phyloP scores from a whole-genome alignment of 2,113 vertebrate genomes.

The Eretmodus cyanostictus region DNA sequence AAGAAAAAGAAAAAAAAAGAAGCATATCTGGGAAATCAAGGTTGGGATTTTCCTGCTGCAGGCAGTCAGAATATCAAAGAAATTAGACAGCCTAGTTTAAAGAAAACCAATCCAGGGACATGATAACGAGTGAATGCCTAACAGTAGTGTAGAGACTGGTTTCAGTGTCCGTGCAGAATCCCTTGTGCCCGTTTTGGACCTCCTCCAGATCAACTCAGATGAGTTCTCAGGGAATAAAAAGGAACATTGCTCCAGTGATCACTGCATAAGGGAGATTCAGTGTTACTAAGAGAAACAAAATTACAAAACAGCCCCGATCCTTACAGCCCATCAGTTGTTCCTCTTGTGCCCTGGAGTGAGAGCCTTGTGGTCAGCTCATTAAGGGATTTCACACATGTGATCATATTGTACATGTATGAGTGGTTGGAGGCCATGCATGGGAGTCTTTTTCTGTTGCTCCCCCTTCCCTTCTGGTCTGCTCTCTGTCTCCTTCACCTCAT shows the following conservation, averaged over 20 bases:
- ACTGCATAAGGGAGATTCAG: constrained; percentile 35
- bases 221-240: constrained; percentile 34
- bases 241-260: constrained; percentile 46
- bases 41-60: constrained; percentile 43
- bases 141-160: not conserved
- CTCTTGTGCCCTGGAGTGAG: constrained; percentile 5
- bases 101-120: not conserved
- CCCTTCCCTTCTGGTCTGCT: constrained; percentile 33
- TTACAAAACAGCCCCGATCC: constrained; percentile 24
- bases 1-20: not conserved
- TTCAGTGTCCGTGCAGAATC: constrained; percentile 7
- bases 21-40: constrained; percentile 39
- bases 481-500: constrained; percentile 70
- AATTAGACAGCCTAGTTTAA: not conserved
- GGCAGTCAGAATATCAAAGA: not conserved
- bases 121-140: constrained; percentile 24
- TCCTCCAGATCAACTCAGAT: constrained; percentile 58
- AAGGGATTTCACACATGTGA: constrained; percentile 54
- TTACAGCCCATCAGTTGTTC: constrained; percentile 49
- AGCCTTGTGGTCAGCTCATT: constrained; percentile 43
- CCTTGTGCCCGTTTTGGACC: constrained; percentile 55
- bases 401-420: constrained; percentile 14
- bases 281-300: constrained; percentile 42
- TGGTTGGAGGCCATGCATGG: constrained; percentile 7
- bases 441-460: constrained; percentile 7